Evolutionary conservation across 2,113 vertebrate genomes (phyloP), one percentile per base, ranked within the genome.

Genomic region (Dendropsophus ebraccatus): DNA sequence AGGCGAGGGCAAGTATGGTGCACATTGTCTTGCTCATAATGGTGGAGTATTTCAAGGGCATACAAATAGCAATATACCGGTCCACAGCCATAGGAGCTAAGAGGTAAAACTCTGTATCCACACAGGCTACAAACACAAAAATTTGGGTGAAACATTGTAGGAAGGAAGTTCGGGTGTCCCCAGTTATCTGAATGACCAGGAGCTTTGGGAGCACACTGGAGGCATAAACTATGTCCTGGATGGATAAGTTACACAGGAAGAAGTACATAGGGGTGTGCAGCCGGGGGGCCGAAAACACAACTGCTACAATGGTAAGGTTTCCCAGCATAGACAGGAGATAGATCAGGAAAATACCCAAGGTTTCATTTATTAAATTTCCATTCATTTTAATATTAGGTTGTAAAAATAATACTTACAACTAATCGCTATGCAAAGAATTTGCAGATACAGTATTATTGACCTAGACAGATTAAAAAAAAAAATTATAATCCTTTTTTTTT

Each of bases 211-310:
- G 49, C 10, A 74, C 45, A 13, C 21, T 67, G 17, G 82, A 83
- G 23, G 45, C 30, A 58, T 56, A 83, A 2, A 45, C 49, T 32
- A 83, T 35, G 23, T 83, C 82, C 69, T 60, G 69, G 28, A 32
- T 12, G 5, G 82, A 54, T 7, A 83, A 47, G 35, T 83, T 83
- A 23, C 69, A 83, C n/a, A 83, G 3, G 14, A 83, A 83, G 30
- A 58, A 83, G 52, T 83, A 83, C 82, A 83, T 83, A 1, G 82
- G 82, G 10, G 82, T 83, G 30, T 83, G 82, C 0, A 83, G 52
- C 9, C 45, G 47, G 10, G 49, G 25, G 1, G 32, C 69, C 35
- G 45, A 9, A 19, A 32, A 74, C 17, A 83, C 69, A 49, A 58
- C 35, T 4, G 28, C 23, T 41, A 49, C 45, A 28, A 83, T 83